A percentile compares a stretch with the other conserved stretches of the same genome.
Evolutionary conservation across 2,797 vertebrate species (phyloP).

Genomic region (Lacerta agilis): DNA sequence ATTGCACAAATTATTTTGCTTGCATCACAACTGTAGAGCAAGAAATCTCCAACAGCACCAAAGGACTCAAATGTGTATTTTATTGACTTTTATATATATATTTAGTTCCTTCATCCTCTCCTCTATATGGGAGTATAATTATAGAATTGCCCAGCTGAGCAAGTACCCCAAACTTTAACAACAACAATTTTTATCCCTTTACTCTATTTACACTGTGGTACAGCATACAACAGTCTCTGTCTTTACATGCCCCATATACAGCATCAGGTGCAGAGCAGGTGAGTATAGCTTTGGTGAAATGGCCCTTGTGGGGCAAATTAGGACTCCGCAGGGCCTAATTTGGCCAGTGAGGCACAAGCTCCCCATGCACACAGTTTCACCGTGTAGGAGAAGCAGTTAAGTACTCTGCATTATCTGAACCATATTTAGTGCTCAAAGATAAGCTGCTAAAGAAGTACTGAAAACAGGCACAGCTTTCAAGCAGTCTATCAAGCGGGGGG

Average conservation of each 20-base stretch:
- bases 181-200: no score
- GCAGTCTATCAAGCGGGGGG: slow-evolving; percentile 10
- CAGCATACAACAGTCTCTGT: neutral
- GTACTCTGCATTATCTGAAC: slow-evolving; percentile 8
- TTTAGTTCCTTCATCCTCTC: slow-evolving; percentile 14
- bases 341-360: no score
- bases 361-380: neutral
- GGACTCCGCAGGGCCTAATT: no score
- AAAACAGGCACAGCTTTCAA: neutral
- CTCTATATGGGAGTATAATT: neutral
- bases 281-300: no score
- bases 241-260: no score
- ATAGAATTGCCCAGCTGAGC: slow-evolving; percentile 3
- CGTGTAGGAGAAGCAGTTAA: neutral
- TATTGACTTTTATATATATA: neutral
- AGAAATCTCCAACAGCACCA: slow-evolving; percentile 22
- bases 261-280: no score
- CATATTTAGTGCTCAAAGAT: slow-evolving; percentile 6
- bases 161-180: neutral
- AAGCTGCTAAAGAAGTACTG: slow-evolving; percentile 10
- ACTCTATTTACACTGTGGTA: no score
- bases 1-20: slow-evolving; percentile 28
- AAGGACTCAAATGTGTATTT: neutral
- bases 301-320: no score
- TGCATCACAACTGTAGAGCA: slow-evolving; percentile 6